These are phyloP conservation scores for Epinotia ramella DNA, from an alignment of 2,888 invertebrate genomes.

Conservation along the genomic window DNA sequence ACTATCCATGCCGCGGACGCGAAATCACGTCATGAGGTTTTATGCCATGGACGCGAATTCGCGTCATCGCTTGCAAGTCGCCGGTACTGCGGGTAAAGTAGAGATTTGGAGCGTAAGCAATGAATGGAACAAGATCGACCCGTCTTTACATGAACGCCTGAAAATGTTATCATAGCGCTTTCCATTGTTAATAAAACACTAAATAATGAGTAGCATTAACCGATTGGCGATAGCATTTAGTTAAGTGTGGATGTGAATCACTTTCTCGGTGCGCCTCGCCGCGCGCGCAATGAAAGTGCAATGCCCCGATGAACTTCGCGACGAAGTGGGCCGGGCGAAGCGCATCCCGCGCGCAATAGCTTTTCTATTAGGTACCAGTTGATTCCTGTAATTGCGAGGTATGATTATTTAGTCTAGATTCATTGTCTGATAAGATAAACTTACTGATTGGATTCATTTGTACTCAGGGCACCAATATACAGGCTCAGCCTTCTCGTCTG, in stretches of 20 bases:
- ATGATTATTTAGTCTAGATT: neutral
- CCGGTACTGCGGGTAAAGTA: too few relatives aligned
- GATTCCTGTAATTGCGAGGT: neutral
- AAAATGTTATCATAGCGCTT: neutral
- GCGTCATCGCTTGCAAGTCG: too few relatives aligned
- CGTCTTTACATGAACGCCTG: too few relatives aligned
- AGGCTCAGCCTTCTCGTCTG: too few relatives aligned
- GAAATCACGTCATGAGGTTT: too few relatives aligned
- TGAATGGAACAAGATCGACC: too few relatives aligned
- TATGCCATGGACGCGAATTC: too few relatives aligned
- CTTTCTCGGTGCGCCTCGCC: slow-evolving; percentile 66
- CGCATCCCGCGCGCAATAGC: slow-evolving; percentile 43
- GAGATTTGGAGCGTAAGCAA: too few relatives aligned
- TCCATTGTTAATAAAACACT: neutral
- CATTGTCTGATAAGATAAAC: too few relatives aligned
- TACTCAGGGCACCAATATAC: too few relatives aligned
- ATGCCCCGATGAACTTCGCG: slow-evolving; percentile 81
- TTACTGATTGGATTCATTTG: too few relatives aligned
- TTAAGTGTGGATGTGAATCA: slow-evolving; percentile 65
- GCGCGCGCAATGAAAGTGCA: slow-evolving; percentile 78
- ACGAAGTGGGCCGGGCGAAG: slow-evolving; percentile 67
- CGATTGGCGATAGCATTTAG: slow-evolving; percentile 22
- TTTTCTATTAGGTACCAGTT: slow-evolving; percentile 27
- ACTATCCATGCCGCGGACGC: too few relatives aligned
- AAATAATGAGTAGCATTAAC: slow-evolving; percentile 15